These are phyloP conservation scores for Entelurus aequoreus DNA, from an alignment of 2,113 vertebrate species.

Conservation along the genomic window DNA sequence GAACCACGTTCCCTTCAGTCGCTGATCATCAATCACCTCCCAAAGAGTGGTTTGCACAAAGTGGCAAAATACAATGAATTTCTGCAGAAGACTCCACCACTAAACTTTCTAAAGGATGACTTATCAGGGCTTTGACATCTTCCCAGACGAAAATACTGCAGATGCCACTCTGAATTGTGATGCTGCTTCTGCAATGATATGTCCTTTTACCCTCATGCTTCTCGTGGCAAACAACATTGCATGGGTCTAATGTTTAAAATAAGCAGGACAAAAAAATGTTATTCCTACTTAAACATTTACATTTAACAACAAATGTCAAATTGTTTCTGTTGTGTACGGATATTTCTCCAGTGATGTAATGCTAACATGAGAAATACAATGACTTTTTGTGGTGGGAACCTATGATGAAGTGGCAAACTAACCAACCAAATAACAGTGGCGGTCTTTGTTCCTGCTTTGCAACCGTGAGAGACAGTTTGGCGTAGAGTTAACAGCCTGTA, in stretches of 20 bases:
- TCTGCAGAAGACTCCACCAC: slow-evolving; percentile 3
- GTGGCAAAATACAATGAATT: slow-evolving; percentile 25
- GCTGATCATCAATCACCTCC: slow-evolving; percentile 46
- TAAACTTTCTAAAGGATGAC: slow-evolving; percentile 34
- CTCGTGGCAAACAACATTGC: not conserved
- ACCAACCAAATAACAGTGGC: slow-evolving; percentile 49
- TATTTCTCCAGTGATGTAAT: not conserved
- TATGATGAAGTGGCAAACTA: slow-evolving; percentile 35
- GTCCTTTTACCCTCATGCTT: slow-evolving; percentile 9
- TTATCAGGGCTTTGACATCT: slow-evolving; percentile 22
- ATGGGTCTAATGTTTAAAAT: not conserved
- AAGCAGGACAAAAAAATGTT: not conserved
- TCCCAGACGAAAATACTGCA: slow-evolving; percentile 41
- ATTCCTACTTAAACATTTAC: not conserved
- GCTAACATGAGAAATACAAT: not conserved
- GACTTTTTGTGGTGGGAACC: slow-evolving; percentile 36
- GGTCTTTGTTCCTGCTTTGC: slow-evolving; percentile 49
- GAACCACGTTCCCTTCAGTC: slow-evolving; percentile 26
- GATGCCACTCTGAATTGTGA: slow-evolving; percentile 40
- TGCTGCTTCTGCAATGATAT: slow-evolving; percentile 7
- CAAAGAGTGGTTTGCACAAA: slow-evolving; percentile 12
- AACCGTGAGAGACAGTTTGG: slow-evolving; percentile 49
- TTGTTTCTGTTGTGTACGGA: not conserved
- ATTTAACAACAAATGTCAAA: not conserved
- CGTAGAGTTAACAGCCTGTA: slow-evolving; percentile 42